A percentile compares a stretch with the other conserved stretches of the same genome.
phyloP scores from a whole-genome alignment of 2,888 invertebrate genomes.

The Melinopterus prodromus region DNA sequence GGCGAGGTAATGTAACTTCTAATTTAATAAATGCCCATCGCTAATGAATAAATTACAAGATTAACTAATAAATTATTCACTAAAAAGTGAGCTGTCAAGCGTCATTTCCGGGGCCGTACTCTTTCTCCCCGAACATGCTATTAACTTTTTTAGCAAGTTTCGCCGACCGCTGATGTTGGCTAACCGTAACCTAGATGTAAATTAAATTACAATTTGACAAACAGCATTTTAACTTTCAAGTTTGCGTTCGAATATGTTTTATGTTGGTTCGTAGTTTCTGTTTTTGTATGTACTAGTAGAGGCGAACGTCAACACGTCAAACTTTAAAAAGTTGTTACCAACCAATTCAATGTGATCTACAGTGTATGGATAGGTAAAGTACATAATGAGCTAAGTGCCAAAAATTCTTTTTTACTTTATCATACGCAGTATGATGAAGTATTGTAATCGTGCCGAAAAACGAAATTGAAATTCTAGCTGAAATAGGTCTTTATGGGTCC shows the following conservation, averaged over 20 bases:
- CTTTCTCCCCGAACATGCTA: background rate
- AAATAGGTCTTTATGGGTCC: too few relatives aligned
- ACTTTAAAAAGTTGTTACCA: background rate
- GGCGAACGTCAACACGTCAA: background rate
- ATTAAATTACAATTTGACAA: background rate
- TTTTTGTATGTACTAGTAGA: background rate
- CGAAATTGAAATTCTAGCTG: too few relatives aligned
- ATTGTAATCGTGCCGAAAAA: too few relatives aligned
- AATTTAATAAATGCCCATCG: background rate
- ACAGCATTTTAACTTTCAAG: background rate
- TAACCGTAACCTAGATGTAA: background rate
- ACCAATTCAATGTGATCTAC: background rate
- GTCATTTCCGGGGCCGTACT: background rate
- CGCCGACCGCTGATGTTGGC: background rate
- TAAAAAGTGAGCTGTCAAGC: background rate
- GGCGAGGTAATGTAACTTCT: background rate
- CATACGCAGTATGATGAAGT: too few relatives aligned
- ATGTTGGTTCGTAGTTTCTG: background rate
- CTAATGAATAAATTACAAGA: background rate
- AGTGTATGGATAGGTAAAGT: too few relatives aligned
- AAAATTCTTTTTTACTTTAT: too few relatives aligned
- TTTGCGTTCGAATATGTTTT: background rate
- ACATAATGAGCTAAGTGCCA: too few relatives aligned
- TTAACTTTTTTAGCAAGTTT: background rate
- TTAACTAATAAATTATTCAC: background rate